A percentile compares a stretch with the other conserved stretches of the same genome.
Conservation (phyloP, 1,140 invertebrate species). For the Drosophila equinoxialis region DNA sequence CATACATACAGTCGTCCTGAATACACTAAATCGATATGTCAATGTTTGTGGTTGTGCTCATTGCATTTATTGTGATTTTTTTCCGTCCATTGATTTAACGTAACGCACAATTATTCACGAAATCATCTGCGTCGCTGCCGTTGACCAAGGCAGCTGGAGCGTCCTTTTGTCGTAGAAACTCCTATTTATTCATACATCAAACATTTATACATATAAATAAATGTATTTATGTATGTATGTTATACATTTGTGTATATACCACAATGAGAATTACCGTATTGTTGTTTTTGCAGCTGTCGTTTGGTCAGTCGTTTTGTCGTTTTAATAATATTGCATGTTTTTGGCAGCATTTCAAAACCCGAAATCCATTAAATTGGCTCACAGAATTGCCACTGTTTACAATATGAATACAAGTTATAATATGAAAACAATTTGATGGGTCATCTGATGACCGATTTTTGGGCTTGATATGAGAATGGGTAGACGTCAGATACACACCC, state of each 20-base stretch:
- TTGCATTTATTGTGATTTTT: conserved; percentile 17
- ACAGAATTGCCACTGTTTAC: conserved; percentile 3
- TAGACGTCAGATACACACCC: neutral
- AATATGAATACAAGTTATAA: conserved; percentile 19
- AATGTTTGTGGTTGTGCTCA: conserved; percentile 4
- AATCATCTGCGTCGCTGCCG: conserved; percentile 14
- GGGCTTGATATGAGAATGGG: neutral
- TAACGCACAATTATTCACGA: conserved; percentile 18
- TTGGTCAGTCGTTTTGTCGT: neutral
- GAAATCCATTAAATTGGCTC: conserved; percentile 24
- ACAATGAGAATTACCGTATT: neutral
- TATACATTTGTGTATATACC: neutral
- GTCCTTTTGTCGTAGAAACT: neutral
- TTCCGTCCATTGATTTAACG: conserved; percentile 11
- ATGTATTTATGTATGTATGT: neutral
- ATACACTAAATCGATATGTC: conserved; percentile 1
- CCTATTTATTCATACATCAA: neutral
- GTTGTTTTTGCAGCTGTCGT: conserved; percentile 15
- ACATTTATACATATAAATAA: neutral
- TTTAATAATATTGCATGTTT: conserved; percentile 24
- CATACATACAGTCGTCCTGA: neutral
- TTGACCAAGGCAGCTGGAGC: neutral
- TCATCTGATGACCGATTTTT: neutral
- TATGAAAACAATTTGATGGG: conserved; percentile 17
- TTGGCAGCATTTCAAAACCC: conserved; percentile 29